A percentile compares a stretch with the other conserved stretches of the same genome.
These are phyloP conservation scores for Drosophila tripunctata DNA, from an alignment of 2,888 invertebrate genomes.

Conservation along the genomic window DNA sequence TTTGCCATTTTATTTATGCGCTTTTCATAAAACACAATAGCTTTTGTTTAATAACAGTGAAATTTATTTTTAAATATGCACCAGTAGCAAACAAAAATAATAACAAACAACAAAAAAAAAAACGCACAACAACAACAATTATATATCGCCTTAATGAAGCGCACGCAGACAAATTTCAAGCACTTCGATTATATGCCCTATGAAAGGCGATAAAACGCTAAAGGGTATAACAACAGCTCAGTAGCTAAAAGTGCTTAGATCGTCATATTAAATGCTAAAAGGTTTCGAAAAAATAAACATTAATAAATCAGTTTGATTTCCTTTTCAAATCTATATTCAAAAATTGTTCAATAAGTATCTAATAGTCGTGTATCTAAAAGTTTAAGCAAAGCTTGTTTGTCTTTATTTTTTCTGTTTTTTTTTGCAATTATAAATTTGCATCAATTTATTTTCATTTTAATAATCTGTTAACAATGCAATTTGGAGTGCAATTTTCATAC, in stretches of 20 bases:
- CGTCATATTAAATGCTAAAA: neutral
- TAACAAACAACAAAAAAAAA: too few relatives aligned
- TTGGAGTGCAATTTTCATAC: slow-evolving; percentile 35
- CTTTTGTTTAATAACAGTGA: slow-evolving; percentile 75
- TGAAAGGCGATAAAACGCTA: neutral
- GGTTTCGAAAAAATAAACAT: too few relatives aligned
- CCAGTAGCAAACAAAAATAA: too few relatives aligned
- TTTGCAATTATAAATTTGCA: slow-evolving; percentile 67
- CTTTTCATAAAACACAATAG: slow-evolving; percentile 78
- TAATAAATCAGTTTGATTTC: neutral
- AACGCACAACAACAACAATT: slow-evolving; percentile 43
- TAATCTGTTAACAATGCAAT: slow-evolving; percentile 72
- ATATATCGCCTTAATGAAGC: slow-evolving; percentile 62
- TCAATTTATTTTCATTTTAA: slow-evolving; percentile 69
- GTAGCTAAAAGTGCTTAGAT: too few relatives aligned
- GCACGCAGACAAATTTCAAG: slow-evolving; percentile 60
- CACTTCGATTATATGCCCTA: slow-evolving; percentile 55
- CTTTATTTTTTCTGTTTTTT: slow-evolving; percentile 22
- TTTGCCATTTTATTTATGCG: slow-evolving; percentile 77
- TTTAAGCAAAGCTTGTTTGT: neutral
- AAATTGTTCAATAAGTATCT: neutral
- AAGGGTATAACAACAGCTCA: neutral
- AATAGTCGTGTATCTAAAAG: neutral
- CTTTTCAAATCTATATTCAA: neutral
- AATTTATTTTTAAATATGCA: slow-evolving; percentile 60